A percentile compares a stretch with the other conserved stretches of the same genome.
Evolutionary conservation across 2,113 vertebrate genomes (phyloP).

Genomic region (Hydrochoerus hydrochaeris): DNA sequence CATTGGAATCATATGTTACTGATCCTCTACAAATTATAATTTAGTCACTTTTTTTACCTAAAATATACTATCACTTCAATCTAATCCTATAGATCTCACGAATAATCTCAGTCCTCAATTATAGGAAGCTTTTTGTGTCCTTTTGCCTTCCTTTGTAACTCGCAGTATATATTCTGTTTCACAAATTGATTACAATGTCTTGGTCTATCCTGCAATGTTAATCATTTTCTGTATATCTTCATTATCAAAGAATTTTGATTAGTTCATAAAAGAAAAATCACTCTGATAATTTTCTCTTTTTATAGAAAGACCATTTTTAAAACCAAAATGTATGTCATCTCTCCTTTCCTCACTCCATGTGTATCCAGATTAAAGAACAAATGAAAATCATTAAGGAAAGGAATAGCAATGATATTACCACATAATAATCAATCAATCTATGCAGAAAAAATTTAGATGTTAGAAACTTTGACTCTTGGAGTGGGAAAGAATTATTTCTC

Average conservation of each 20-base stretch:
- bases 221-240: neutral
- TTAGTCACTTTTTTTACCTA: neutral
- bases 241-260: neutral
- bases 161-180: neutral
- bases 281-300: neutral
- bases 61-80: neutral
- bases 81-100: neutral
- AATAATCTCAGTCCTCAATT: neutral
- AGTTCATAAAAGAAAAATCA: neutral
- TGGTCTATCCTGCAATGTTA: neutral
- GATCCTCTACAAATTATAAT: neutral
- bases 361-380: neutral
- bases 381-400: conserved; percentile 15
- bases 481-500: neutral
- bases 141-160: neutral
- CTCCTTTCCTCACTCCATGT: neutral
- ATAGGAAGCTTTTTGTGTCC: neutral
- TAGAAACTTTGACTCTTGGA: neutral
- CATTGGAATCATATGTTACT: neutral
- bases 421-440: neutral
- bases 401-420: neutral
- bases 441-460: neutral
- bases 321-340: neutral
- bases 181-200: neutral
- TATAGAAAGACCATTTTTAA: neutral